Conservation (phyloP, 2,797 vertebrate species). For the Parauchenoglanis punctatus region DNA sequence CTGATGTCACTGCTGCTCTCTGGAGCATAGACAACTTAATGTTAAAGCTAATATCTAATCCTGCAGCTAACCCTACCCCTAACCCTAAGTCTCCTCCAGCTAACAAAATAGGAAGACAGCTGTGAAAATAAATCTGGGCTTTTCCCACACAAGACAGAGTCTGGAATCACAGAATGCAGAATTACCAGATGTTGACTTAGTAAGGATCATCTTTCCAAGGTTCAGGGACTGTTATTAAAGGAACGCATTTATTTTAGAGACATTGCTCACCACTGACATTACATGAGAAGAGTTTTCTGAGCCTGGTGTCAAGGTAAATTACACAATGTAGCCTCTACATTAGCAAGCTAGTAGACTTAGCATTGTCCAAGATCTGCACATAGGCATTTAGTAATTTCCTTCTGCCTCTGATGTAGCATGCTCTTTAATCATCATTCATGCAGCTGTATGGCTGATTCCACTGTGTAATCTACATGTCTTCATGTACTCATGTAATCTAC, state of each 20-base stretch:
- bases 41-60: background rate
- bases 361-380: constrained; percentile 8
- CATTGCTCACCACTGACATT: background rate
- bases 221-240: background rate
- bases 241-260: background rate
- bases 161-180: background rate
- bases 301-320: background rate
- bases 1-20: background rate
- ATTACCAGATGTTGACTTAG: background rate
- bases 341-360: background rate
- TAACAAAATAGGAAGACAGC: constrained; percentile 2
- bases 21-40: background rate
- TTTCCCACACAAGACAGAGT: background rate
- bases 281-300: background rate
- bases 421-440: constrained; percentile 2
- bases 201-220: background rate
- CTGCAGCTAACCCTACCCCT: background rate
- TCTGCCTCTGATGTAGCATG: background rate
- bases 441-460: background rate
- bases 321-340: background rate
- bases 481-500: no score
- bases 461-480: background rate
- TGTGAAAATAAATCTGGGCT: constrained; percentile 13
- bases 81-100: background rate
- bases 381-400: background rate